Conservation (phyloP, 2,797 vertebrate genomes). For the Tangara arthus region DNA sequence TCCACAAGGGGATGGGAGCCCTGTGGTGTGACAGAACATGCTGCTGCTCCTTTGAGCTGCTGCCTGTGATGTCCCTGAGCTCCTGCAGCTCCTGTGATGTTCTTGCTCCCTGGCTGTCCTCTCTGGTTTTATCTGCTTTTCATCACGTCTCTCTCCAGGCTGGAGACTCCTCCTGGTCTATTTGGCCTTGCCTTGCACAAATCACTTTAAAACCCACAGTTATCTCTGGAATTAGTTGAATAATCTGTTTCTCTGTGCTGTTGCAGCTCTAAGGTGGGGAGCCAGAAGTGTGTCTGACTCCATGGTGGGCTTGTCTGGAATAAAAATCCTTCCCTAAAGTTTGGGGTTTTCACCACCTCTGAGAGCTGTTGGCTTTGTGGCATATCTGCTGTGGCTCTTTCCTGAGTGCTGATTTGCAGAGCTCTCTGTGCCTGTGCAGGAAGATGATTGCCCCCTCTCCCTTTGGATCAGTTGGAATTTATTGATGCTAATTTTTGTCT, state of each 20-base stretch:
- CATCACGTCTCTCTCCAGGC: background rate
- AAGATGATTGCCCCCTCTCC: background rate
- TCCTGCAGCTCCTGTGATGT: background rate
- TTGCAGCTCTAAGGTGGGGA: background rate
- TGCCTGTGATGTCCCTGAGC: background rate
- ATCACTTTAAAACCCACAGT: fast-evolving
- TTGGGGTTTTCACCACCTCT: background rate
- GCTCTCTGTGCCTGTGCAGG: background rate
- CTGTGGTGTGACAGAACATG: fast-evolving
- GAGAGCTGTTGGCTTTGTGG: background rate
- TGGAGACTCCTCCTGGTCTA: background rate
- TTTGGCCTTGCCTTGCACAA: background rate
- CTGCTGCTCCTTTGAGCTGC: background rate
- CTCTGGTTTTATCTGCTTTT: background rate
- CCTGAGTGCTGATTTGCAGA: background rate
- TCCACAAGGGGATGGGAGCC: background rate
- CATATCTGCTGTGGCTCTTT: background rate
- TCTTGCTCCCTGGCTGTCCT: background rate
- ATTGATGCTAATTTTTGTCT: background rate
- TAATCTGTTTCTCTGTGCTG: background rate
- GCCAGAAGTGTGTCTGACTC: background rate
- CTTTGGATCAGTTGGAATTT: slow-evolving; percentile 2
- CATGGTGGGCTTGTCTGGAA: background rate
- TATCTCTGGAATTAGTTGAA: background rate
- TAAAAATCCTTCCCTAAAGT: background rate